A percentile compares a stretch with the other conserved stretches of the same genome.
phyloP scores from a whole-genome alignment of 2,888 invertebrate species.

The Dione juno region DNA sequence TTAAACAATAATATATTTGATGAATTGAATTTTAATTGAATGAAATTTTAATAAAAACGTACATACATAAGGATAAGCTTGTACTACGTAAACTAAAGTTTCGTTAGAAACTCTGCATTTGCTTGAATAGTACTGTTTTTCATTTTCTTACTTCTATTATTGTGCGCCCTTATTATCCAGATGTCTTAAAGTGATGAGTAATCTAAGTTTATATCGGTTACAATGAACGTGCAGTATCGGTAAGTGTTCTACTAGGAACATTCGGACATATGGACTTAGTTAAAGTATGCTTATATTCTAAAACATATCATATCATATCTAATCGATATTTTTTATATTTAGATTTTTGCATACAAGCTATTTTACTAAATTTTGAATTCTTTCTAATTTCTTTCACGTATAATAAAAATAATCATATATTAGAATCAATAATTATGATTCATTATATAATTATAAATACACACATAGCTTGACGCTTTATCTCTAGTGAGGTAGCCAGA shows the following conservation, averaged over 20 bases:
- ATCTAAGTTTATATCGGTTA: too few species aligned
- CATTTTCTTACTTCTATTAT: constrained; percentile 7
- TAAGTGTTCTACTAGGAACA: constrained; percentile 1
- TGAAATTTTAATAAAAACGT: not conserved
- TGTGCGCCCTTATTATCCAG: constrained; percentile 1
- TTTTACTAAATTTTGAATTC: too few species aligned
- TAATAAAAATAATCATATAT: too few species aligned
- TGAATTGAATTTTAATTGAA: not conserved
- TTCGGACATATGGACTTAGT: not conserved
- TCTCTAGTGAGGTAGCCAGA: too few species aligned
- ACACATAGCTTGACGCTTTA: too few species aligned
- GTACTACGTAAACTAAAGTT: not conserved
- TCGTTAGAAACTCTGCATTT: not conserved
- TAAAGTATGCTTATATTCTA: too few species aligned
- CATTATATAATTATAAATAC: too few species aligned
- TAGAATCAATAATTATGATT: too few species aligned
- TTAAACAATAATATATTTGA: not conserved
- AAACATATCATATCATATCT: not conserved
- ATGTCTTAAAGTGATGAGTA: not conserved
- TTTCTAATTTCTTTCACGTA: too few species aligned
- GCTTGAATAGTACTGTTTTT: not conserved
- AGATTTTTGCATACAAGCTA: too few species aligned
- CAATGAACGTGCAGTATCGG: not conserved
- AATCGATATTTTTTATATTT: too few species aligned
- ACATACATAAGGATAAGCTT: not conserved